phyloP scores from a whole-genome alignment of 2,888 invertebrate genomes.

The Melangyna quadrimaculata region DNA sequence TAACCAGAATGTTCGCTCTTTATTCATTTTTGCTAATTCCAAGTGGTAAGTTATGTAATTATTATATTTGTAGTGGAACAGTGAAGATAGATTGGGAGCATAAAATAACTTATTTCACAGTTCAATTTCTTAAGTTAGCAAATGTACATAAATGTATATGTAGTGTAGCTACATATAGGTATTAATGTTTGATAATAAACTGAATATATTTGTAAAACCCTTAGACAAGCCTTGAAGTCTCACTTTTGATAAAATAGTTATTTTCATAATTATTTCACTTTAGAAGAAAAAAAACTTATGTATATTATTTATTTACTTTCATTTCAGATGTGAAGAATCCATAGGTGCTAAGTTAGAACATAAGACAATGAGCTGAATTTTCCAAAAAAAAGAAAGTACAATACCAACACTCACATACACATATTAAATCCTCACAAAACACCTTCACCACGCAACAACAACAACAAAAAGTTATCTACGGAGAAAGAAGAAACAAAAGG shows the following conservation, averaged over 20 bases:
- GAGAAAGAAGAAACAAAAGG: constrained; percentile 8
- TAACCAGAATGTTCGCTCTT: too few species aligned
- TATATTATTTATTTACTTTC: constrained; percentile 59
- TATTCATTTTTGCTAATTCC: too few species aligned
- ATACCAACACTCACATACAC: constrained; percentile 62
- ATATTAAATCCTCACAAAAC: constrained; percentile 42
- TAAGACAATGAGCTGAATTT: constrained; percentile 76
- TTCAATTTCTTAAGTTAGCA: too few species aligned
- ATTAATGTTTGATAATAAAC: too few species aligned
- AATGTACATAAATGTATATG: too few species aligned
- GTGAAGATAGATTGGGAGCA: neutral
- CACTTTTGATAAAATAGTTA: too few species aligned
- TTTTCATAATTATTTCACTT: too few species aligned
- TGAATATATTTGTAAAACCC: too few species aligned
- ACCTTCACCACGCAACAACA: constrained; percentile 39
- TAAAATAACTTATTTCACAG: neutral
- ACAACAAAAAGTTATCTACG: constrained; percentile 34
- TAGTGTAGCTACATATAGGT: too few species aligned
- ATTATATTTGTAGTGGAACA: neutral
- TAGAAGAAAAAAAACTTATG: neutral
- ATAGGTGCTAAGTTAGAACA: constrained; percentile 81
- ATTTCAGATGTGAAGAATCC: constrained; percentile 80
- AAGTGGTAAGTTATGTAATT: neutral
- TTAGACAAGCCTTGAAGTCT: too few species aligned
- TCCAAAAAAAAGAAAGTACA: constrained; percentile 62